Percentiles rank a stretch among this genome's conserved stretches.
phyloP scores from a whole-genome alignment of 1,140 invertebrate genomes.

The Dreissena polymorpha region DNA sequence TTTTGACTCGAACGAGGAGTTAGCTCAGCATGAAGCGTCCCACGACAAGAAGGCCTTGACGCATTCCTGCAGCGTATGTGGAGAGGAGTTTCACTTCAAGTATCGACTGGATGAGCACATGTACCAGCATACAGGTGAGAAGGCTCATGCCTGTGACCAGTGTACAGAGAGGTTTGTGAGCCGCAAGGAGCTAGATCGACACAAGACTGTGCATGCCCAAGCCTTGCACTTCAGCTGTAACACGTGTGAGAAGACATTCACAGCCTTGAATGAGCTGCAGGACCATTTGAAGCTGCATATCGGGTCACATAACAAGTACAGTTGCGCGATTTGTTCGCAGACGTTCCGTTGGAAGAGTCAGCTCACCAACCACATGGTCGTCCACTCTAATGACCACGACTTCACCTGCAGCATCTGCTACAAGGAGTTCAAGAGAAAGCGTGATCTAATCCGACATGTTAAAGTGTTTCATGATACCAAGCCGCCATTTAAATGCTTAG shows the following conservation, averaged over 20 bases:
- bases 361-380: conserved; percentile 46
- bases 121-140: conserved; percentile 42
- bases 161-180: conserved; percentile 36
- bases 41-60: conserved; percentile 21
- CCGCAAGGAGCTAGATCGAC: conserved; percentile 42
- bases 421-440: conserved; percentile 39
- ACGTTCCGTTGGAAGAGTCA: conserved; percentile 48
- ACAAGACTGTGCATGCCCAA: conserved; percentile 32
- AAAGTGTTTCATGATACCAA: conserved; percentile 53
- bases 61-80: conserved; percentile 37
- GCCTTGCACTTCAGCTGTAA: conserved; percentile 47
- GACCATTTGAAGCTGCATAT: conserved; percentile 46
- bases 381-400: conserved; percentile 43
- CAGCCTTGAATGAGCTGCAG: conserved; percentile 39
- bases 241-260: conserved; percentile 48
- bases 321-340: conserved; percentile 12
- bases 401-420: conserved; percentile 41
- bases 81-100: conserved; percentile 48
- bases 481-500: conserved; percentile 48
- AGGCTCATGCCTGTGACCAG: conserved; percentile 46
- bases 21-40: conserved; percentile 34
- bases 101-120: conserved; percentile 53
- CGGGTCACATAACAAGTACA: conserved; percentile 26
- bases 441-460: conserved; percentile 40
- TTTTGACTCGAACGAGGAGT: conserved; percentile 17